These are phyloP conservation scores for Meteorus cinctellus DNA, from an alignment of 2,888 invertebrate species.

Conservation along the genomic window DNA sequence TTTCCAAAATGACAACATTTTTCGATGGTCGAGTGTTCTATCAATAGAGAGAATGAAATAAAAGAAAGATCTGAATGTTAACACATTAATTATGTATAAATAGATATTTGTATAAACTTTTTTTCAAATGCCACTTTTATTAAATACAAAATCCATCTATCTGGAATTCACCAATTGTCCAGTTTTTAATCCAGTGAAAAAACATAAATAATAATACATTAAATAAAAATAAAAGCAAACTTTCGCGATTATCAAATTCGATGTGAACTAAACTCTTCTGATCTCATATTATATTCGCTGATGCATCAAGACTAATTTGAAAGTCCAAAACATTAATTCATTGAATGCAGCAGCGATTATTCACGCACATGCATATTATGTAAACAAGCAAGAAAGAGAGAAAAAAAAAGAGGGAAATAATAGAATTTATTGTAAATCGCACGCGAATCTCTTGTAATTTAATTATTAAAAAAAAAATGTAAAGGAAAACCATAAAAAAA, in stretches of 20 bases:
- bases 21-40: conserved; percentile 10
- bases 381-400: conserved; percentile 1
- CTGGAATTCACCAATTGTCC: conserved; percentile 14
- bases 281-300: conserved; percentile 55
- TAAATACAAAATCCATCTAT: background rate
- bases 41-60: background rate
- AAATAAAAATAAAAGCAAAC: background rate
- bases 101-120: conserved; percentile 16
- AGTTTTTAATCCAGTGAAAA: conserved; percentile 1
- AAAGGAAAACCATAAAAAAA: background rate
- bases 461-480: conserved; percentile 8
- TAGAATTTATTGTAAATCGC: conserved; percentile 20
- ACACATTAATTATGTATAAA: conserved; percentile 14
- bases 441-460: conserved; percentile 29
- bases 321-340: conserved; percentile 39
- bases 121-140: too few relatives aligned
- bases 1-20: conserved; percentile 1
- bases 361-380: conserved; percentile 52
- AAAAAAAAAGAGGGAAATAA: conserved; percentile 10
- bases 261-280: conserved; percentile 48
- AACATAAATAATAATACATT: background rate
- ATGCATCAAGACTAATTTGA: conserved; percentile 44
- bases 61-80: conserved; percentile 15
- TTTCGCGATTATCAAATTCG: conserved; percentile 23
- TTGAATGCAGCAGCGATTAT: conserved; percentile 37